Evolutionary conservation across 2,113 vertebrate species (phyloP), one percentile per base, ranked within the genome.

Genomic region (Numenius arquata): DNA sequence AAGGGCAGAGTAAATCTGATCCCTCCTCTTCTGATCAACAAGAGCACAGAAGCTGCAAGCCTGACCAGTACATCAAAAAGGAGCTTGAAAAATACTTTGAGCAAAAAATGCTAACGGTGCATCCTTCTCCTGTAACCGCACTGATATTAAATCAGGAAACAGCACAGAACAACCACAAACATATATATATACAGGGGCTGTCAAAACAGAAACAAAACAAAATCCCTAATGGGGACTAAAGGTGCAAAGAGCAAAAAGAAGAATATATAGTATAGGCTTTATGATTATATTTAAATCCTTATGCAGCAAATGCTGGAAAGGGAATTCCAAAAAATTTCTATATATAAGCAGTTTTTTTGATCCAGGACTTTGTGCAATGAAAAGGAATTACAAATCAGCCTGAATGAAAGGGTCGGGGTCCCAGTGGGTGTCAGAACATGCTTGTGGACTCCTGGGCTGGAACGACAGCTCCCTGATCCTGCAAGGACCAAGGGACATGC

Each of bases 81-180:
- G 94, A 98, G 97, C 96, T 97, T 98, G 97, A 98, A 98, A 98
- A 98, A 98, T 96, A 98, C 97, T 98, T 98, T 93, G 97, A 98
- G 97, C 97, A 96, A 97, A 98, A 98, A 98, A 86, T 98, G 98
- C 98, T 98, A 98, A 98, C 97, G 92, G 98, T 98, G 98, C 98
- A 98, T 98, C 98, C 98, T 97, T 97, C 97, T 95, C 96, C 92
- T 74, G 87, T 94, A 96, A 97, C 95, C 83, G 94, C 74, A 66
- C 97, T 92, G 98, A 97, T 98, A 98, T 98, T 98, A 98, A 98
- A 98, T 98, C 98, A 98, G 97, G 97, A 98, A 98, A 98, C 97
- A 95, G 97, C 52, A 97, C 74, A 59, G 97, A 98, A 97, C 96
- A 97, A 97, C 97, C 80, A 91, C 97, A 97, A 93, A 97, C 97